phyloP scores from a whole-genome alignment of 1,140 invertebrate genomes.

The Drosophila teissieri region DNA sequence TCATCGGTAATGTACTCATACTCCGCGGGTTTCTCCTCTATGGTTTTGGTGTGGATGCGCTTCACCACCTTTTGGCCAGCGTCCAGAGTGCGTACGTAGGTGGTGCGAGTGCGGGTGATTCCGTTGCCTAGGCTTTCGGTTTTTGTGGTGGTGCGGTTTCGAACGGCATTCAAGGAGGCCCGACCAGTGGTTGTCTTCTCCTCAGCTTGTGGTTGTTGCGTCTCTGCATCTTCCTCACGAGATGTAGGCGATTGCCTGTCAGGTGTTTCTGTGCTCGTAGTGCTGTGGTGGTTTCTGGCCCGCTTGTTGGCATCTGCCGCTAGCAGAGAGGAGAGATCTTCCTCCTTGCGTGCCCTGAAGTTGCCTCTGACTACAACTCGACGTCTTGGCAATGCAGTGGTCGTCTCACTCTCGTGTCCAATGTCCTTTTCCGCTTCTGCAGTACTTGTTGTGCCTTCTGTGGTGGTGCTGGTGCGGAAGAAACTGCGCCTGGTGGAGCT shows the following conservation, averaged over 20 bases:
- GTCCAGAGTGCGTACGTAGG: conserved; percentile 57
- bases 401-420: conserved; percentile 7
- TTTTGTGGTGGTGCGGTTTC: conserved; percentile 59
- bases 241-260: neutral
- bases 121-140: conserved; percentile 61
- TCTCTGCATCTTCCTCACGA: neutral
- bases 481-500: conserved; percentile 24
- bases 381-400: conserved; percentile 29
- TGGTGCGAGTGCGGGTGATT: conserved; percentile 67
- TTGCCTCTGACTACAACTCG: conserved; percentile 58
- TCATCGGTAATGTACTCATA: conserved; percentile 74
- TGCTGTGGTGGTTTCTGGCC: conserved; percentile 12
- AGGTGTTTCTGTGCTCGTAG: neutral
- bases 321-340: conserved; percentile 65
- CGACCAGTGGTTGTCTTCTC: conserved; percentile 11
- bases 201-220: neutral
- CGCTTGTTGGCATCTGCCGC: conserved; percentile 62
- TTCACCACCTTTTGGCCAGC: conserved; percentile 62
- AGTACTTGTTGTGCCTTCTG: conserved; percentile 12
- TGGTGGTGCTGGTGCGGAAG: conserved; percentile 31
- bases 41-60: conserved; percentile 64
- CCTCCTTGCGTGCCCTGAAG: conserved; percentile 62
- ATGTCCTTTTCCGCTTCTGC: neutral
- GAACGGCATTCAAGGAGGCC: conserved; percentile 12
- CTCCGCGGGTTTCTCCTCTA: conserved; percentile 65